Evolutionary conservation across 30 jellyfish, hydroid and myxozoan genomes (phyloP).

Genomic region (Mastigias papua): DNA sequence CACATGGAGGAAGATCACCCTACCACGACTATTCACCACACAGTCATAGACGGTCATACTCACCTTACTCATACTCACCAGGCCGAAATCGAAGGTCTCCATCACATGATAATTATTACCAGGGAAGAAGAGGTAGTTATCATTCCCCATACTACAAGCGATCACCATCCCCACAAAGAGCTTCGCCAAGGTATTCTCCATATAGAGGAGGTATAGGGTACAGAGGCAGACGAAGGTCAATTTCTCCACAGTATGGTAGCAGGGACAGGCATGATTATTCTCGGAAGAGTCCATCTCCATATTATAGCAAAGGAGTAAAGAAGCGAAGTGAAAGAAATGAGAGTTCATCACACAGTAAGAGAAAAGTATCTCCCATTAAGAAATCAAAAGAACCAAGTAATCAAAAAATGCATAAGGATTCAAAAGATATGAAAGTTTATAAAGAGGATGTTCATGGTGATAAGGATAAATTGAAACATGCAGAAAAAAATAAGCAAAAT

Average conservation of each 20-base stretch:
- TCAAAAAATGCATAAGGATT: constrained; percentile 27
- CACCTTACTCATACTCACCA: constrained; percentile 67
- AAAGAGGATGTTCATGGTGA: constrained; percentile 37
- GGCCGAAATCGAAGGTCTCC: constrained; percentile 75
- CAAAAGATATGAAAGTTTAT: constrained; percentile 7
- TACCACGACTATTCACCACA: constrained; percentile 63
- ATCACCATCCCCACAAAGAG: constrained; percentile 77
- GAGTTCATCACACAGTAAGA: constrained; percentile 29
- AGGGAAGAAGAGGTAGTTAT: constrained; percentile 22
- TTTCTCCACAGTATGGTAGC: constrained; percentile 69
- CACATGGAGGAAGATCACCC: constrained; percentile 55
- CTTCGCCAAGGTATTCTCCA: constrained; percentile 94
- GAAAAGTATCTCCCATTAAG: constrained; percentile 51
- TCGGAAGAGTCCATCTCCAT: constrained; percentile 48
- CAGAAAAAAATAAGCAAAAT: constrained; percentile 11
- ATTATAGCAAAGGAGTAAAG: constrained; percentile 48
- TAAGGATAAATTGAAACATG: constrained; percentile 1
- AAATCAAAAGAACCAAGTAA: constrained; percentile 43
- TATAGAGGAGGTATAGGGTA: constrained; percentile 67
- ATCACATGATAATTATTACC: constrained; percentile 63
- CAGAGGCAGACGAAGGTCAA: constrained; percentile 49
- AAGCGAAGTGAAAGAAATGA: constrained; percentile 55
- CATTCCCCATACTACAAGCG: constrained; percentile 72
- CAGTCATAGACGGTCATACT: constrained; percentile 50
- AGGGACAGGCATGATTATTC: constrained; percentile 47